A percentile compares a stretch with the other conserved stretches of the same genome.
Conservation (phyloP, 2,888 invertebrate species). For the Leuctra nigra region DNA sequence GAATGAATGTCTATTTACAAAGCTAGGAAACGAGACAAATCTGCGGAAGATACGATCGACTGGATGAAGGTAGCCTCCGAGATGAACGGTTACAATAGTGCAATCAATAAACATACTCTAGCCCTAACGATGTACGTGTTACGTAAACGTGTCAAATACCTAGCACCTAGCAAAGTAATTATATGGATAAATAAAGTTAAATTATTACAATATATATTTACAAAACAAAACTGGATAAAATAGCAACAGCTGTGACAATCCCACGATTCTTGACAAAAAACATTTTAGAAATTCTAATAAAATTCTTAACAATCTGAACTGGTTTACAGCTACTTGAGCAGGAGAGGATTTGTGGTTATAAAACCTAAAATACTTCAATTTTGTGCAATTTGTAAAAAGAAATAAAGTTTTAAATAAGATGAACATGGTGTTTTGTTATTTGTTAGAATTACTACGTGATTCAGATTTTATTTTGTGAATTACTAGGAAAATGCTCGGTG, state of each 20-base stretch:
- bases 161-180: slow-evolving; percentile 18
- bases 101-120: slow-evolving; percentile 26
- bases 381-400: slow-evolving; percentile 26
- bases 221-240: slow-evolving; percentile 10
- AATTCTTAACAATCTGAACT: slow-evolving; percentile 9
- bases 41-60: neutral
- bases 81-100: slow-evolving; percentile 24
- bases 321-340: neutral
- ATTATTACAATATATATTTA: slow-evolving; percentile 15
- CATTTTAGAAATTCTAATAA: neutral
- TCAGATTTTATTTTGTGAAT: too few species aligned
- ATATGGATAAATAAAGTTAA: slow-evolving; percentile 24
- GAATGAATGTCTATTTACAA: slow-evolving; percentile 10
- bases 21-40: slow-evolving; percentile 14
- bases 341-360: neutral
- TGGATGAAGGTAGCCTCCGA: neutral
- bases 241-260: slow-evolving; percentile 30
- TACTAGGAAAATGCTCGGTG: too few species aligned
- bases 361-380: slow-evolving; percentile 12
- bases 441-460: too few species aligned
- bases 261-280: slow-evolving; percentile 18
- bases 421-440: too few species aligned
- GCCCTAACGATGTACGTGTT: slow-evolving; percentile 17
- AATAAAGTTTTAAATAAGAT: slow-evolving; percentile 9
- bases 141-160: slow-evolving; percentile 25